A percentile compares a stretch with the other conserved stretches of the same genome.
Evolutionary conservation across 2,797 vertebrate species (phyloP).

Genomic region (Gymnocypris eckloni): DNA sequence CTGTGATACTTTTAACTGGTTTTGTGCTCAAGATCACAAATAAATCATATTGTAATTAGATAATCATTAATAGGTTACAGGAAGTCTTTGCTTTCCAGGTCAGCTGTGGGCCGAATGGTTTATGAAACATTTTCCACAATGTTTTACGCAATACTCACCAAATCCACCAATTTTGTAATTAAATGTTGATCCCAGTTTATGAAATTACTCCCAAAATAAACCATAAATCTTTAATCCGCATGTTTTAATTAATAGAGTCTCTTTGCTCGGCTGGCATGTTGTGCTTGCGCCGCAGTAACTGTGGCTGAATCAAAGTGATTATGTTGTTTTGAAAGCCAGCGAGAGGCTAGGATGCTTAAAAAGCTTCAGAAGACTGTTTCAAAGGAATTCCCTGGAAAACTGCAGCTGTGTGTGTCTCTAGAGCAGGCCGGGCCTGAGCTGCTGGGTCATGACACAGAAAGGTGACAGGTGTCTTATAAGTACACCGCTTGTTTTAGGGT

Average conservation of each 20-base stretch:
- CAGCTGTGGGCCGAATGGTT: not conserved
- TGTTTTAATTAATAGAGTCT: conserved; percentile 22
- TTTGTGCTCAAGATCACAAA: not conserved
- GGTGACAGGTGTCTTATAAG: not conserved
- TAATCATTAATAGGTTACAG: not conserved
- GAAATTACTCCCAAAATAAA: conserved; percentile 39
- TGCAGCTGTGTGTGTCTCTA: not conserved
- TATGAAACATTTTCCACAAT: conserved; percentile 19
- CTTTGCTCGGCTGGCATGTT: not conserved
- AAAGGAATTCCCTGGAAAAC: conserved; percentile 11
- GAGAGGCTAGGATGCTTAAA: conserved; percentile 2
- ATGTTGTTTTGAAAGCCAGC: not conserved
- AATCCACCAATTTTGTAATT: conserved; percentile 32
- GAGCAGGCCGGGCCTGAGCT: not conserved
- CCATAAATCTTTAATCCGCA: conserved; percentile 12
- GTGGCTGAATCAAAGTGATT: conserved; percentile 29
- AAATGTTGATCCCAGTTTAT: conserved; percentile 39
- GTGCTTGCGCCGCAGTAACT: not conserved
- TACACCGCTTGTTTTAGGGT: not conserved
- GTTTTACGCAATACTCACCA: conserved; percentile 8
- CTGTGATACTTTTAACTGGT: not conserved
- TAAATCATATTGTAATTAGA: not conserved
- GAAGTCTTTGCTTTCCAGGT: not conserved
- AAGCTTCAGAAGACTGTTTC: conserved; percentile 1
- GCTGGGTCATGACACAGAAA: not conserved